Base-by-base conservation (phyloP, 2,797 vertebrate genomes). In the Hyperoplus immaculatus region DNA sequence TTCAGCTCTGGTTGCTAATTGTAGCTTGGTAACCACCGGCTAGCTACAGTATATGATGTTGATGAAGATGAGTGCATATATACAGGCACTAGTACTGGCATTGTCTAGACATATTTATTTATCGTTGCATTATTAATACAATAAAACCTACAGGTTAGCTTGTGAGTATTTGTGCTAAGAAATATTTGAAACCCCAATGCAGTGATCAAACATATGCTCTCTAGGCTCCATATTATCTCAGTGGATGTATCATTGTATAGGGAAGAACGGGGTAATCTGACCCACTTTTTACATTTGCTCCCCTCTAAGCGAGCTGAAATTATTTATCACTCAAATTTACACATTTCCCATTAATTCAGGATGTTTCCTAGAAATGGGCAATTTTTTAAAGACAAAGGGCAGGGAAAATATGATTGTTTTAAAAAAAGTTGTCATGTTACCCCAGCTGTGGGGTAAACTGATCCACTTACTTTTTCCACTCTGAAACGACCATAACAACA, bases 1-100 rank as follows among this genome's bases (percentile, higher is more conserved):
- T 58, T 69, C 70, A 77, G 53, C 61, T 69, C 18, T 13, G 14
- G 41, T 59, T 69, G 41, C 49, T 80, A 77, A 80, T 61, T 72
- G 62, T 43, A 75, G 56, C 14, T 69, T 45, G 72, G 43, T 62
- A 66, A 82, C 53, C n/a, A 42, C 45, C 12, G 63, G 71, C 2
- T 29, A 29, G 29, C 29, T 29, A 29, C 29, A 29, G 29, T 45
- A 36, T 42, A 18, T 18, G 6, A 68, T n/a, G 8, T n/a, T 47
- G 55, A 66, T 36, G 21, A n/a, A 8, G 39, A 45, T 8, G 9
- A 11, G 12, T 46, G 38, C 36, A 51, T 13, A 3, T 62, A 29
- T 29, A 29, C 15, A 13, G 58, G n/a, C 9, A 62, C 2, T 15
- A 21, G 14, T 21, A 75, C 21, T 13, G 18, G 43, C 29, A 15